Evolutionary conservation across 2,113 vertebrate genomes (phyloP).

Genomic region (Pluvianellus socialis): DNA sequence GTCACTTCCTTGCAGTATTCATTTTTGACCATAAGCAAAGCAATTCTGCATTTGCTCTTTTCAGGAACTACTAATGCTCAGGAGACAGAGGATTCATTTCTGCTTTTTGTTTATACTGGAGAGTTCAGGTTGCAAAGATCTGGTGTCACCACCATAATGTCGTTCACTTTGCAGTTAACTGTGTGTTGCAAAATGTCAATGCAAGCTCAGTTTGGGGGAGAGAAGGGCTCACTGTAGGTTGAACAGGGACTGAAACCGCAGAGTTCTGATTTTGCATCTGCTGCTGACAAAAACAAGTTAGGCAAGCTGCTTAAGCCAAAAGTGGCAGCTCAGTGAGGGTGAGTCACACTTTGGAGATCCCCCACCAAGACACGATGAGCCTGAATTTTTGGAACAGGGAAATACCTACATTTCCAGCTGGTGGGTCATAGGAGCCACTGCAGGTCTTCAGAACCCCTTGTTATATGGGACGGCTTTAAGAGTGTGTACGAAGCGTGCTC

Average conservation of each 20-base stretch:
- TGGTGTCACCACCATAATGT: neutral
- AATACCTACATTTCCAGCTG: neutral
- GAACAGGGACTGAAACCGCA: neutral
- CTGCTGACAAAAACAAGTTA: neutral
- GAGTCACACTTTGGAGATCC: neutral
- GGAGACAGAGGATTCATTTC: neutral
- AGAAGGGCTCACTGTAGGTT: neutral
- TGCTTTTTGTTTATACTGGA: neutral
- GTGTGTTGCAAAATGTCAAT: neutral
- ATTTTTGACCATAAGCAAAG: slow-evolving; percentile 18
- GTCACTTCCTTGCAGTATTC: neutral
- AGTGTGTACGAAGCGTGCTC: neutral
- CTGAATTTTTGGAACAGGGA: neutral
- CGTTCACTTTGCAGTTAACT: neutral
- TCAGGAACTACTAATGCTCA: slow-evolving; percentile 14
- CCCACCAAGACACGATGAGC: neutral
- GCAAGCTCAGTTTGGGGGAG: neutral
- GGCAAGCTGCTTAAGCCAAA: neutral
- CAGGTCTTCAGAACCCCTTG: neutral
- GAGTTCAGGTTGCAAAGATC: neutral
- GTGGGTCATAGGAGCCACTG: neutral
- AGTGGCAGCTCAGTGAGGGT: neutral
- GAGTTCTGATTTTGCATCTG: neutral
- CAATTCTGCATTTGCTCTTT: slow-evolving; percentile 14
- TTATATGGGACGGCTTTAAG: rapidly evolving